A percentile compares a stretch with the other conserved stretches of the same genome.
Conservation (phyloP, 1,140 invertebrate species). For the Lutraria rhynchaena region DNA sequence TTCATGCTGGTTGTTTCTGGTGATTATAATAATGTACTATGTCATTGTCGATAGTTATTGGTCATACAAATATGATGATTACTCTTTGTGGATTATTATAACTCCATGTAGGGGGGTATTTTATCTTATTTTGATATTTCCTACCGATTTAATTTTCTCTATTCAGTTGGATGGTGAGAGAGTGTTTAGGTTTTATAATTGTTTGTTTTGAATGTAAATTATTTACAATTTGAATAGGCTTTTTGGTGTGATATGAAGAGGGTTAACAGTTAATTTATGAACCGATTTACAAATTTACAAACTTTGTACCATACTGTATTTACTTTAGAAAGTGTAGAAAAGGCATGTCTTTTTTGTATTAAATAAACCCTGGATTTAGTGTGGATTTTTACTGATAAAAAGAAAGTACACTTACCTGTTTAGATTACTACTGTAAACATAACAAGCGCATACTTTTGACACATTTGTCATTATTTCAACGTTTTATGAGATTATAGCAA, state of each 20-base stretch:
- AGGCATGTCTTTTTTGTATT: conserved; percentile 20
- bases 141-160: conserved; percentile 18
- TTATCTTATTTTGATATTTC: background rate
- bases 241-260: conserved; percentile 15
- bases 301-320: no score
- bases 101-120: conserved; percentile 6
- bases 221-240: no score
- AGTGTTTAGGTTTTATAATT: no score
- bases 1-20: background rate
- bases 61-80: conserved; percentile 15
- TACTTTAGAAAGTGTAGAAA: conserved; percentile 14
- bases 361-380: background rate
- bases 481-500: conserved; percentile 1
- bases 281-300: no score
- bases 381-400: conserved; percentile 45
- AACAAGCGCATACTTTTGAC: conserved; percentile 17
- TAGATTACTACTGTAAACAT: conserved; percentile 39
- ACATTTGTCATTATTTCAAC: conserved; percentile 20
- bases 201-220: no score
- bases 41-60: background rate
- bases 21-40: background rate
- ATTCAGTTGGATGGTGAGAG: background rate
- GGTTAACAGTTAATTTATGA: conserved; percentile 26
- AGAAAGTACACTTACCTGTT: conserved; percentile 5
- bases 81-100: conserved; percentile 24